Evolutionary conservation across 2,113 vertebrate genomes (phyloP).

Genomic region (Spilogale gracilis): DNA sequence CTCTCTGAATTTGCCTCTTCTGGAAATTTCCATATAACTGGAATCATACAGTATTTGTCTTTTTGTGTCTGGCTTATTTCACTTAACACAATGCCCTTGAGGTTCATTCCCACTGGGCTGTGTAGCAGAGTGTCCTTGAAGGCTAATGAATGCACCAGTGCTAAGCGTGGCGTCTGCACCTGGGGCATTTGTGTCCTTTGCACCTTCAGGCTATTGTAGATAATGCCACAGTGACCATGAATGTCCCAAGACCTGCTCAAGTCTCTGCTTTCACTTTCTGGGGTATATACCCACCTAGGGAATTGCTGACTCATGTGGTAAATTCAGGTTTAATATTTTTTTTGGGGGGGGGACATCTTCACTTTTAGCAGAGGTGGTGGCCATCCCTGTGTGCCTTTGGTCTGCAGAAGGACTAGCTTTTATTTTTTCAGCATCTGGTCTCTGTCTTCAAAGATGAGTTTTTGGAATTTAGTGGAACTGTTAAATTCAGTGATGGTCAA

Average conservation of each 20-base stretch:
- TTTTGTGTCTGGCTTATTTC: background rate
- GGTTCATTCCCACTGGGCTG: background rate
- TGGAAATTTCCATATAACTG: background rate
- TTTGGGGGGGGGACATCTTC: background rate
- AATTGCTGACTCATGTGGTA: background rate
- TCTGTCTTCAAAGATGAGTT: background rate
- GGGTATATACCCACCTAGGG: background rate
- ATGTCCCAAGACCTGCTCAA: background rate
- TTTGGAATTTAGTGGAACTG: background rate
- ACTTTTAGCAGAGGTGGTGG: background rate
- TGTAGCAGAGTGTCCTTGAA: background rate
- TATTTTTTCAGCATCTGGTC: background rate
- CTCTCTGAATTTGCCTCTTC: background rate
- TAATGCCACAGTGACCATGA: background rate
- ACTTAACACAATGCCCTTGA: background rate
- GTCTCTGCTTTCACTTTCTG: background rate
- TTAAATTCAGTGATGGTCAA: background rate
- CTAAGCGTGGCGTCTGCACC: background rate
- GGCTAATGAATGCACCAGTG: background rate
- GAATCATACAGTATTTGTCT: background rate
- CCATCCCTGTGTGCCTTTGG: background rate
- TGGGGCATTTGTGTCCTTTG: background rate
- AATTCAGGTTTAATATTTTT: background rate
- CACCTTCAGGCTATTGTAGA: background rate
- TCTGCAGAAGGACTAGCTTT: background rate